phyloP scores from a whole-genome alignment of 1,140 invertebrate genomes.

The Dendrolimus punctatus region DNA sequence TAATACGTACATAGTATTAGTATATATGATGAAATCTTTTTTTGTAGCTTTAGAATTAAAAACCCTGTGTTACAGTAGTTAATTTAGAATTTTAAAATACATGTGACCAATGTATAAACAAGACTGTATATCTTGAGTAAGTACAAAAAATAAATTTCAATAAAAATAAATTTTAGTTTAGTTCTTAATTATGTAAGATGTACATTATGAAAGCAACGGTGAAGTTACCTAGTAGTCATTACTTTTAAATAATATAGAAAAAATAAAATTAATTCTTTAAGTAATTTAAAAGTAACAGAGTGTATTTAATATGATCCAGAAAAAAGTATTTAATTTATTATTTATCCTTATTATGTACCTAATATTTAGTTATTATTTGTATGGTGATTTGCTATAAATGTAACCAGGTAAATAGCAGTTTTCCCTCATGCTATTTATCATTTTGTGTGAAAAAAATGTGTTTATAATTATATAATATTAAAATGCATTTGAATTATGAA shows the following conservation, averaged over 20 bases:
- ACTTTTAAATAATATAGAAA: slow-evolving; percentile 13
- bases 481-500: slow-evolving; percentile 6
- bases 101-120: slow-evolving; percentile 58
- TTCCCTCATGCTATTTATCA: too few relatives aligned
- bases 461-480: not conserved
- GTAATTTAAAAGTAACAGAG: slow-evolving; percentile 32
- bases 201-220: slow-evolving; percentile 36
- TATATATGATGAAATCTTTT: too few relatives aligned
- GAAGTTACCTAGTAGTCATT: slow-evolving; percentile 54
- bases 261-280: slow-evolving; percentile 12
- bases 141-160: slow-evolving; percentile 48
- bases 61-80: slow-evolving; percentile 20
- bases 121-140: slow-evolving; percentile 58
- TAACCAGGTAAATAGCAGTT: too few relatives aligned
- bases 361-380: slow-evolving; percentile 2
- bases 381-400: slow-evolving; percentile 3
- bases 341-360: slow-evolving; percentile 23
- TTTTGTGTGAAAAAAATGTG: not conserved
- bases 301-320: slow-evolving; percentile 32
- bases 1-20: too few relatives aligned
- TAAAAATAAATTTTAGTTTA: slow-evolving; percentile 13
- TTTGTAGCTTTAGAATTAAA: not conserved
- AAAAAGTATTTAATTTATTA: slow-evolving; percentile 46
- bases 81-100: slow-evolving; percentile 11
- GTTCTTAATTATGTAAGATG: slow-evolving; percentile 11